Conservation (phyloP, 2,113 vertebrate genomes). For the Conger conger region DNA sequence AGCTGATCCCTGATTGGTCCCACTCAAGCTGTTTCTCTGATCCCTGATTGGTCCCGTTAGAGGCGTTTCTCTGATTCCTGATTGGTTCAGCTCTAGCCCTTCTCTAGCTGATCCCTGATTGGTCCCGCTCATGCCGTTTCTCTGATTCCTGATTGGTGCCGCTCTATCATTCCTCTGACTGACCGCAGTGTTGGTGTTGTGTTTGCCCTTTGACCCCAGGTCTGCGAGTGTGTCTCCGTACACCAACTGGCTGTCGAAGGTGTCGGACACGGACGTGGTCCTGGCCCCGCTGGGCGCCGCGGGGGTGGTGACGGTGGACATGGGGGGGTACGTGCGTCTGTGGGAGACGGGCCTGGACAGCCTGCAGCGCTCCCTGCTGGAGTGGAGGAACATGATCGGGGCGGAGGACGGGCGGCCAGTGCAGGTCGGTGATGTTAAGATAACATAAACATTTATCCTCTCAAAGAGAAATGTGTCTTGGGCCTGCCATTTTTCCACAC, state of each 20-base stretch:
- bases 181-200: background rate
- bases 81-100: background rate
- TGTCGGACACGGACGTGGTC: constrained; percentile 84
- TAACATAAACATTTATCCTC: too few relatives aligned
- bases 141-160: background rate
- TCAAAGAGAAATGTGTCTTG: background rate
- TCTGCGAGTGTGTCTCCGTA: constrained; percentile 78
- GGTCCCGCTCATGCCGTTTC: background rate
- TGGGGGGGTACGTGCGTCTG: constrained; percentile 83
- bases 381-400: constrained; percentile 96
- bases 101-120: background rate
- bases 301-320: constrained; percentile 86
- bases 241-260: constrained; percentile 84
- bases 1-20: too few relatives aligned
- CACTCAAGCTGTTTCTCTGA: too few relatives aligned
- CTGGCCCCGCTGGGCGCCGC: constrained; percentile 74
- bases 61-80: too few relatives aligned
- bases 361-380: constrained; percentile 84
- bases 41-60: too few relatives aligned
- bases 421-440: too few relatives aligned
- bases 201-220: constrained; percentile 63
- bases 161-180: background rate
- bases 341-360: constrained; percentile 90
- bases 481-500: too few relatives aligned
- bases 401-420: constrained; percentile 77